These are phyloP conservation scores for Drosophila guanche DNA, from an alignment of 1,140 invertebrate genomes.

Conservation along the genomic window DNA sequence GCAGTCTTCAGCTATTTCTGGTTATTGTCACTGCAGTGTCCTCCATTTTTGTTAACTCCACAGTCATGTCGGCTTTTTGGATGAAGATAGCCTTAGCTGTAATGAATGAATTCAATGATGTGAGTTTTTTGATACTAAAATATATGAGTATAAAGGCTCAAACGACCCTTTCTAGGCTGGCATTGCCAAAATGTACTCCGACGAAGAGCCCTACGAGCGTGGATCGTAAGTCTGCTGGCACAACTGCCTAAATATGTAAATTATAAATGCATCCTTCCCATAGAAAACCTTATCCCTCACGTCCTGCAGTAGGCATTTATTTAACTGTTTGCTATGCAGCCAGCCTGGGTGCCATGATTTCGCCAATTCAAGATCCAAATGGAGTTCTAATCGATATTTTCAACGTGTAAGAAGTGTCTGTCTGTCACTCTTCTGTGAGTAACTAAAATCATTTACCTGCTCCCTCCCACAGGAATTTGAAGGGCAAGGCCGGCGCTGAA, in stretches of 20 bases:
- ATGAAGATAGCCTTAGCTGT: slow-evolving; percentile 57
- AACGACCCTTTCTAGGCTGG: slow-evolving; percentile 19
- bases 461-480: not conserved
- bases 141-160: not conserved
- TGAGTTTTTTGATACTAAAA: not conserved
- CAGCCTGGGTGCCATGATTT: slow-evolving; percentile 34
- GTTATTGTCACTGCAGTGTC: not conserved
- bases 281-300: slow-evolving; percentile 43
- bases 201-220: slow-evolving; percentile 50
- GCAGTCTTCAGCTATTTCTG: slow-evolving; percentile 42
- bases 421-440: too few species aligned
- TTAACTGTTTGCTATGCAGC: slow-evolving; percentile 46
- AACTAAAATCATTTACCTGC: too few species aligned
- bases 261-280: too few species aligned
- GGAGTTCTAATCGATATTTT: not conserved
- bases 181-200: slow-evolving; percentile 9
- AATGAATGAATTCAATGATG: slow-evolving; percentile 30
- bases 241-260: not conserved
- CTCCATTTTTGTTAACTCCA: slow-evolving; percentile 8
- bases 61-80: slow-evolving; percentile 40
- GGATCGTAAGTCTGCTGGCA: slow-evolving; percentile 39
- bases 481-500: not conserved
- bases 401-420: slow-evolving; percentile 9
- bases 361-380: slow-evolving; percentile 54
- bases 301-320: slow-evolving; percentile 49